Evolutionary conservation across 2,888 invertebrate species (phyloP).

Genomic region (Hypsopygia costalis): DNA sequence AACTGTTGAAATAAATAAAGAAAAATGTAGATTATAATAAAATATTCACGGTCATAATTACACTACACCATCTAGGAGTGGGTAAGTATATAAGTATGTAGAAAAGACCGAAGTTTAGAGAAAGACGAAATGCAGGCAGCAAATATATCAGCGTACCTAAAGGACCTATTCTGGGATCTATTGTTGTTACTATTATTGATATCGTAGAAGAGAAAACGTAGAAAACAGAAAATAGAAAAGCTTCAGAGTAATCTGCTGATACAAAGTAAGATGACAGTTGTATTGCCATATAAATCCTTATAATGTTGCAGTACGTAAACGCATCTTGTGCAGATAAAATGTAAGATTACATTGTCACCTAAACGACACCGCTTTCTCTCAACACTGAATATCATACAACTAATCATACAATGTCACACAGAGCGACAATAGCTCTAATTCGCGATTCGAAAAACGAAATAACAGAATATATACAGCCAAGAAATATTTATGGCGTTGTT

Average conservation of each 20-base stretch:
- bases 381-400: slow-evolving; percentile 28
- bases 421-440: not conserved
- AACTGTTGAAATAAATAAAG: not conserved
- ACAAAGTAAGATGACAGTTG: slow-evolving; percentile 16
- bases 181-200: too few species aligned
- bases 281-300: slow-evolving; percentile 27
- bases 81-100: too few species aligned
- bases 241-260: slow-evolving; percentile 1
- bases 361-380: slow-evolving; percentile 32
- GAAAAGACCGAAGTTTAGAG: too few species aligned
- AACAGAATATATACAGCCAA: too few species aligned
- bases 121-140: too few species aligned
- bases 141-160: slow-evolving; percentile 5
- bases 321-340: slow-evolving; percentile 23
- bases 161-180: slow-evolving; percentile 5
- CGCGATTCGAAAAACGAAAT: too few species aligned
- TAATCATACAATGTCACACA: not conserved
- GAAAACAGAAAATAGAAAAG: not conserved
- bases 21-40: not conserved
- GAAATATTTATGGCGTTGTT: too few species aligned
- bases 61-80: too few species aligned
- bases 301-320: slow-evolving; percentile 8
- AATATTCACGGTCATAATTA: too few species aligned
- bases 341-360: slow-evolving; percentile 49
- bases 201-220: not conserved